phyloP scores from a whole-genome alignment of 2,113 vertebrate genomes.

The Forbesichthys papilliferus region DNA sequence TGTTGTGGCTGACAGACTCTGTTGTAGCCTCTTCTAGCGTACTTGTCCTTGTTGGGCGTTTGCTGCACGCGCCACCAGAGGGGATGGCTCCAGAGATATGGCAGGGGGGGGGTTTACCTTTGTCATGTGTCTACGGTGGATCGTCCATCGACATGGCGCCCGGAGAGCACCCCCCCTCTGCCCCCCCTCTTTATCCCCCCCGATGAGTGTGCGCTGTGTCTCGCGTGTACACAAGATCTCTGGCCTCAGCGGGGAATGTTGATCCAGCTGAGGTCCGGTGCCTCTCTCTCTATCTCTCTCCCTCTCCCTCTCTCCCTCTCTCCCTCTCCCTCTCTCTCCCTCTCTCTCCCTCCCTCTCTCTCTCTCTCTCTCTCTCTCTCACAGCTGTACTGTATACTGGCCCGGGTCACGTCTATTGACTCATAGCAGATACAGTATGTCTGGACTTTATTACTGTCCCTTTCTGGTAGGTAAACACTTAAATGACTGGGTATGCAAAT shows the following conservation, averaged over 20 bases:
- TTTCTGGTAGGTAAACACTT: neutral
- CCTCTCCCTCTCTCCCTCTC: conserved; percentile 53
- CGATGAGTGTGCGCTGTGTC: conserved; percentile 57
- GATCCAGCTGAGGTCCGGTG: conserved; percentile 79
- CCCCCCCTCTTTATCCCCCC: conserved; percentile 20
- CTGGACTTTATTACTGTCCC: neutral
- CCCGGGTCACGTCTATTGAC: conserved; percentile 43
- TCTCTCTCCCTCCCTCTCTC: conserved; percentile 41
- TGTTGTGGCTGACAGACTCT: conserved; percentile 9
- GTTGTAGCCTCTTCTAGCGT: conserved; percentile 8
- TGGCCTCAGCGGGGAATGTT: conserved; percentile 74
- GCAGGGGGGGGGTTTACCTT: conserved; percentile 37
- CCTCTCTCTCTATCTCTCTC: conserved; percentile 39
- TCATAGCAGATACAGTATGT: conserved; percentile 10
- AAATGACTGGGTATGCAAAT: neutral
- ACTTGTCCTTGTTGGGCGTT: too few species aligned
- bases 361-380: conserved; percentile 56
- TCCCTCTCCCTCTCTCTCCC: conserved; percentile 39
- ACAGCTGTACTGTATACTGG: conserved; percentile 43
- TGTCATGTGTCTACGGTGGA: conserved; percentile 34
- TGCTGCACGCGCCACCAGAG: too few species aligned
- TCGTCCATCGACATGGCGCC: conserved; percentile 47
- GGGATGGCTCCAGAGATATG: conserved; percentile 24
- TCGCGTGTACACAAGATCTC: conserved; percentile 74
- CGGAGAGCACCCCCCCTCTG: conserved; percentile 5